These are phyloP conservation scores for Larimichthys crocea DNA, from an alignment of 2,113 vertebrate species.

Conservation along the genomic window DNA sequence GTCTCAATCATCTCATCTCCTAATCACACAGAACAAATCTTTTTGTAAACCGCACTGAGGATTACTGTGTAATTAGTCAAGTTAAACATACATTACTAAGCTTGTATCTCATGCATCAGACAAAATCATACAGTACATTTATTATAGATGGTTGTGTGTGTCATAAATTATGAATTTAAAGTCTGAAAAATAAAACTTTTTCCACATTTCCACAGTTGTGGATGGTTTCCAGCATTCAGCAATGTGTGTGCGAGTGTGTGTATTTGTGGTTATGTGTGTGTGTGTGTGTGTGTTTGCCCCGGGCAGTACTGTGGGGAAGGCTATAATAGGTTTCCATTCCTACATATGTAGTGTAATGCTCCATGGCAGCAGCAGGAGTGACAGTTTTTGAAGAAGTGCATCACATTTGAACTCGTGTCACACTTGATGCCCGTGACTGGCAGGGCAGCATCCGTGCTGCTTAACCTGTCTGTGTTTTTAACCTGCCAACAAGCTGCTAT, in stretches of 20 bases:
- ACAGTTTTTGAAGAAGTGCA: constrained; percentile 43
- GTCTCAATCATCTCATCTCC: background rate
- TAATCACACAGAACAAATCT: background rate
- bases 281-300: constrained; percentile 44
- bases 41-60: background rate
- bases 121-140: background rate
- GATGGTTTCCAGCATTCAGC: constrained; percentile 23
- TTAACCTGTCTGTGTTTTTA: constrained; percentile 23
- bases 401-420: constrained; percentile 55
- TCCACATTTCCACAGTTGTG: background rate
- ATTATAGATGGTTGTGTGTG: background rate
- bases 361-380: constrained; percentile 36
- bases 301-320: constrained; percentile 62
- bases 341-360: constrained; percentile 55
- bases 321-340: constrained; percentile 63
- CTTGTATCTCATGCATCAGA: background rate
- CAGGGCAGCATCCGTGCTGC: constrained; percentile 3
- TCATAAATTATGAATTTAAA: constrained; percentile 8
- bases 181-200: constrained; percentile 30
- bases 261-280: constrained; percentile 11
- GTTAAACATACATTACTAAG: background rate
- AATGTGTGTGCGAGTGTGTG: background rate
- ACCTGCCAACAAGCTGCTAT: constrained; percentile 1
- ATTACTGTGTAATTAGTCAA: background rate
- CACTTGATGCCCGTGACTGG: constrained; percentile 31